A percentile compares a stretch with the other conserved stretches of the same genome.
phyloP scores from a whole-genome alignment of 2,888 invertebrate genomes.

The Dryomyza anilis region DNA sequence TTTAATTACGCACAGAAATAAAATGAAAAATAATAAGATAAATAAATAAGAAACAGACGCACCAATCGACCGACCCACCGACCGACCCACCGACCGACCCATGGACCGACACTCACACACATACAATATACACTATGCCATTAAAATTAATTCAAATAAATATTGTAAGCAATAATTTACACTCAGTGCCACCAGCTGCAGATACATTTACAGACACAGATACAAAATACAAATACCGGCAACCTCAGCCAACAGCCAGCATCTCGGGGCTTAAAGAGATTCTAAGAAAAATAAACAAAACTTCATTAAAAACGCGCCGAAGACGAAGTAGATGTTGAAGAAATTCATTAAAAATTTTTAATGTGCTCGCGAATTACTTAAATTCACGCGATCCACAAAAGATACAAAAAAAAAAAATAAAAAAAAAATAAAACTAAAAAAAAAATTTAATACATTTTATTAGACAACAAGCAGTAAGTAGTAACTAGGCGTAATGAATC shows the following conservation, averaged over 20 bases:
- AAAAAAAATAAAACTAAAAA: neutral
- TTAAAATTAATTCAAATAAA: constrained; percentile 17
- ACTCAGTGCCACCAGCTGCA: neutral
- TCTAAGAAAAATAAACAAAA: constrained; percentile 21
- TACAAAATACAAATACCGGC: neutral
- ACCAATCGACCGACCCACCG: neutral
- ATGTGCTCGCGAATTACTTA: constrained; percentile 22
- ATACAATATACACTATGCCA: neutral
- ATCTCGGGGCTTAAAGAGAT: neutral
- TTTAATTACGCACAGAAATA: constrained; percentile 22
- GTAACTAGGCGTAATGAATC: too few species aligned
- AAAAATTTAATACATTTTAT: too few species aligned
- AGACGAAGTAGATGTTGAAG: neutral
- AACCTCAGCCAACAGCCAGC: neutral
- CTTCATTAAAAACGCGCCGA: constrained; percentile 13
- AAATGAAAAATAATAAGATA: constrained; percentile 12
- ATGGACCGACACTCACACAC: neutral
- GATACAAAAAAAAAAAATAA: neutral
- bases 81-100: neutral
- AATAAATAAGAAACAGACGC: constrained; percentile 8
- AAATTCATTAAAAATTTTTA: too few species aligned
- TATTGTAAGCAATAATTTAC: constrained; percentile 18
- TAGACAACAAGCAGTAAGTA: too few species aligned
- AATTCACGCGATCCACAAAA: neutral
- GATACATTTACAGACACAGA: neutral